Percentiles rank a stretch among this genome's conserved stretches.
These are phyloP conservation scores for Lacanobia wlatinum DNA, from an alignment of 2,888 invertebrate genomes.

Conservation along the genomic window DNA sequence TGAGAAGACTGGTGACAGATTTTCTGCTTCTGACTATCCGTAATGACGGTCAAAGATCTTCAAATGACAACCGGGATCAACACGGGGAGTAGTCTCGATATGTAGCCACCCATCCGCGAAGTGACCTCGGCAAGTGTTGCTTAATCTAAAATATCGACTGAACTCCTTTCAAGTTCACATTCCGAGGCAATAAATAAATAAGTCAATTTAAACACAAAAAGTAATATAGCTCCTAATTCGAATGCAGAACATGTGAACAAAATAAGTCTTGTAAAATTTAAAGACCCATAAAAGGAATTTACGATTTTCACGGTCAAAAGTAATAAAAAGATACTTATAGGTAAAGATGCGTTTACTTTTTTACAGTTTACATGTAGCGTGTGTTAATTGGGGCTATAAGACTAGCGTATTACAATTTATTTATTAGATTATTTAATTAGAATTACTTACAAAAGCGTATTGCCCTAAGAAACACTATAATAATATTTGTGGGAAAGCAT, in stretches of 20 bases:
- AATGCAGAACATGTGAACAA: conserved; percentile 34
- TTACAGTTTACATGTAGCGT: conserved; percentile 46
- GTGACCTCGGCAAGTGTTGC: too few relatives aligned
- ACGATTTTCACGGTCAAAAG: conserved; percentile 60
- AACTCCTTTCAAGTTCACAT: not conserved
- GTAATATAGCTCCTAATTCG: conserved; percentile 7
- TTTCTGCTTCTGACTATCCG: too few relatives aligned
- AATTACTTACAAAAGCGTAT: not conserved
- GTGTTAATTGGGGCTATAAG: conserved; percentile 44
- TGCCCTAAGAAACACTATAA: not conserved
- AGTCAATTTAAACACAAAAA: not conserved
- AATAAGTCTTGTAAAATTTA: conserved; percentile 52
- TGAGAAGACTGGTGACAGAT: too few relatives aligned
- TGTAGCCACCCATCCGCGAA: too few relatives aligned
- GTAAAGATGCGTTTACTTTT: conserved; percentile 57
- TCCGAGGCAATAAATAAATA: not conserved
- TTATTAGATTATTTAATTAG: not conserved
- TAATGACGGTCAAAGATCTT: too few relatives aligned
- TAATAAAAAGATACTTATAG: conserved; percentile 55
- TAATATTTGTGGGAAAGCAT: not conserved
- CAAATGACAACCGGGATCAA: too few relatives aligned
- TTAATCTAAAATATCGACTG: too few relatives aligned
- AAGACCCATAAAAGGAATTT: conserved; percentile 55
- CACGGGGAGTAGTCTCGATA: too few relatives aligned
- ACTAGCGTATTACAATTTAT: conserved; percentile 23